Base-by-base conservation (phyloP, 2,888 invertebrate genomes). In the Aradus depressus region DNA sequence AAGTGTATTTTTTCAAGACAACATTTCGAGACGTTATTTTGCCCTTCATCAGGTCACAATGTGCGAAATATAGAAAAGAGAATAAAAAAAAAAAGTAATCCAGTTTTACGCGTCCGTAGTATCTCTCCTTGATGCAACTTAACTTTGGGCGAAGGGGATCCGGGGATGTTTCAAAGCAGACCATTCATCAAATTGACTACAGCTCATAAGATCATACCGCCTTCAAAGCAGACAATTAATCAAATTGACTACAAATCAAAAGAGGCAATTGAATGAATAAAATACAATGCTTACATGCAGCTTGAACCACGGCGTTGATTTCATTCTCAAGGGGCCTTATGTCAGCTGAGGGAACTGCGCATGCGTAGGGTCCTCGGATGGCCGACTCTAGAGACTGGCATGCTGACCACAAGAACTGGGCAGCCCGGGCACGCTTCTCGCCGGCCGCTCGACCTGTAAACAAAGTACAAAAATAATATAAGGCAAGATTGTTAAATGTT, bases 321-420 rank as follows among this genome's bases (percentile, higher is more conserved):
- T 89, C 85, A 50, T 75, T 70, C 54, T 73, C 71, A 25, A 84
- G 67, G 1, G 83, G 76, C 65, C 77, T 68, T 66, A 79, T 66
- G 19, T 43, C 41, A 1, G 22, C 38, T 4, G 25, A 10, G 3
- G 49, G 49, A 14, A 25, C 31, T 12, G 25, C 6, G 31, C 31
- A 37, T 21, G 48, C 41, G 32, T 28, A 10, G 25, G 45, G 19
- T 25, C 45, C 47, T 23, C 50, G 44, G 1, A 55, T 47, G 14
- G 54, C 51, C 4, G 54, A 43, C 18, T 53, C 52, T 14, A 42
- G 72, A 2, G 90, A 81, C 63, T 93, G 90, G 62, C 90, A 92
- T 1, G 96, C 90, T 58, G 90, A 81, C 96, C 96, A 96, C 59
- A 96, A 73, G 23, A 88, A 79, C 68, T 93, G 92, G 1, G 92